phyloP scores from a whole-genome alignment of 1,140 invertebrate species.

The Homalodisca vitripennis region DNA sequence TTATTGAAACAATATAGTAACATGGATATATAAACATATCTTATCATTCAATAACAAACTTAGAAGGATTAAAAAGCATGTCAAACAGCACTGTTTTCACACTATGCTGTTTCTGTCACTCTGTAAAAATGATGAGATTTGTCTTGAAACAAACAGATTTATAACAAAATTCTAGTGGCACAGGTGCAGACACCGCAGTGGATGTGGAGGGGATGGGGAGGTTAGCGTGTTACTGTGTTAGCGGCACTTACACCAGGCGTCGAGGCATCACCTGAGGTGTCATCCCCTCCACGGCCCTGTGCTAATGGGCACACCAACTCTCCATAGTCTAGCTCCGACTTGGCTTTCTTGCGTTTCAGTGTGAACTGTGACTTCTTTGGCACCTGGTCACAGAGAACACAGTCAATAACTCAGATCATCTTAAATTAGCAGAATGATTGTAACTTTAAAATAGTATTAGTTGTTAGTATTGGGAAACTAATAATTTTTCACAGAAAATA shows the following conservation, averaged over 20 bases:
- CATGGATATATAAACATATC: not conserved
- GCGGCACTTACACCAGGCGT: conserved; percentile 20
- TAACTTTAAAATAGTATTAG: too few species aligned
- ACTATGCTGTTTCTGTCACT: not conserved
- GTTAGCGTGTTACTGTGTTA: conserved; percentile 22
- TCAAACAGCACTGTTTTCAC: not conserved
- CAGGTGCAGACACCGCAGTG: not conserved
- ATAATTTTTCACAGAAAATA: too few species aligned
- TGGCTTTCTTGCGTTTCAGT: conserved; percentile 82
- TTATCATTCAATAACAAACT: not conserved
- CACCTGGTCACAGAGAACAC: conserved; percentile 59
- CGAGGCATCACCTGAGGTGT: conserved; percentile 21
- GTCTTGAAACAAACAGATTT: not conserved
- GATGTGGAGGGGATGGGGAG: not conserved
- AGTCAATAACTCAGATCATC: too few species aligned
- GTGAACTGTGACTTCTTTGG: conserved; percentile 89
- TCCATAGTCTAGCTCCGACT: conserved; percentile 76
- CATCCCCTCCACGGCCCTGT: conserved; percentile 3
- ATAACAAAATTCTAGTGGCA: not conserved
- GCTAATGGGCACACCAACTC: conserved; percentile 84
- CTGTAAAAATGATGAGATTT: too few species aligned
- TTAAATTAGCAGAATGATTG: too few species aligned
- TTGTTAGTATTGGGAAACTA: too few species aligned
- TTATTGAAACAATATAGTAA: not conserved
- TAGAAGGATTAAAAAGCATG: not conserved